A percentile compares a stretch with the other conserved stretches of the same genome.
Conservation (phyloP, 2,888 invertebrate species). For the Pheosia tremula region DNA sequence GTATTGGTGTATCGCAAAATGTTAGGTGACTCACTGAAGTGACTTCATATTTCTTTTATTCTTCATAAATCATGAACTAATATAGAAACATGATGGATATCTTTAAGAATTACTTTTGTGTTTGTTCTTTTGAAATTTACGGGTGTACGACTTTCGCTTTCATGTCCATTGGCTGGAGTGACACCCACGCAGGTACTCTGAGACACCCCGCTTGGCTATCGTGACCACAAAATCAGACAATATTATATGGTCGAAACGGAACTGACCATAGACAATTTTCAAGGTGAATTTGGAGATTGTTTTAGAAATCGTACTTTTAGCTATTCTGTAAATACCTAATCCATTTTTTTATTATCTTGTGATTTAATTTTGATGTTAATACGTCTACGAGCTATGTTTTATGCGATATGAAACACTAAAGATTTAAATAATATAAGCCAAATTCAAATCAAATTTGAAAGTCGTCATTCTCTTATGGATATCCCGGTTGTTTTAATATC, state of each 20-base stretch:
- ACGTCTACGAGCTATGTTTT: too few relatives aligned
- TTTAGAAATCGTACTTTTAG: neutral
- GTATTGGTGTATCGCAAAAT: neutral
- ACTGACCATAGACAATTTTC: slow-evolving; percentile 60
- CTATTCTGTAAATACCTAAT: neutral
- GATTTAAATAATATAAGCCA: neutral
- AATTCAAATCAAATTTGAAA: neutral
- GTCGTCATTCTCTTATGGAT: too few relatives aligned
- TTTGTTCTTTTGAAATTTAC: slow-evolving; percentile 33
- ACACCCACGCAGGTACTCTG: slow-evolving; percentile 48
- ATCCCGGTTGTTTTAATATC: neutral
- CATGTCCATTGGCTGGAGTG: slow-evolving; percentile 33
- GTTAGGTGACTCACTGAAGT: neutral
- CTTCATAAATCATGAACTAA: neutral
- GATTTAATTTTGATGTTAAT: too few relatives aligned
- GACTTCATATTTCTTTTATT: neutral
- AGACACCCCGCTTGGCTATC: slow-evolving; percentile 24
- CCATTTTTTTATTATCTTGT: too few relatives aligned
- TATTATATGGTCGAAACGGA: slow-evolving; percentile 45
- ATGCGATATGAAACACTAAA: too few relatives aligned
- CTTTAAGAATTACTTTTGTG: slow-evolving; percentile 19
- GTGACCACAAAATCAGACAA: slow-evolving; percentile 47
- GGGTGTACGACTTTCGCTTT: slow-evolving; percentile 46
- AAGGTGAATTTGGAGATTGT: slow-evolving; percentile 26
- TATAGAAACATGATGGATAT: slow-evolving; percentile 16